These are phyloP conservation scores for Neomonachus schauinslandi DNA, from an alignment of 2,113 vertebrate genomes.

Conservation along the genomic window DNA sequence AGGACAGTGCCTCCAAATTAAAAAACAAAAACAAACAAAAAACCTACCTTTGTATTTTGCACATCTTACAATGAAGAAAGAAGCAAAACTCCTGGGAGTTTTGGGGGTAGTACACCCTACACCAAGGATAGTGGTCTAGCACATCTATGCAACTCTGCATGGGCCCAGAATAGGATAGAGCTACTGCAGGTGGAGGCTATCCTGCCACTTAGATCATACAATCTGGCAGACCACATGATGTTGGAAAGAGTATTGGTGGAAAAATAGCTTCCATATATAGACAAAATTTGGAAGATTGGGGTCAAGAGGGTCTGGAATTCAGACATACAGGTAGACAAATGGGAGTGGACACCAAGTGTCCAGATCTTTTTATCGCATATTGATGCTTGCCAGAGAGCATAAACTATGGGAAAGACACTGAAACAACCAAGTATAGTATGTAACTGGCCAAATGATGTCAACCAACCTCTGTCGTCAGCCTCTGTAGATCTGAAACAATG, in stretches of 20 bases:
- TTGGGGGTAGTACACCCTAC: not conserved
- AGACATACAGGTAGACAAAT: not conserved
- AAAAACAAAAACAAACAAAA: not conserved
- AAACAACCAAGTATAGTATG: not conserved
- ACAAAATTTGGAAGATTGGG: not conserved
- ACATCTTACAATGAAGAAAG: not conserved
- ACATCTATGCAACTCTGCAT: not conserved
- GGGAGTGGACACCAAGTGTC: not conserved
- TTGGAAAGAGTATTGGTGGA: not conserved
- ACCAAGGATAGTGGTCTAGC: not conserved
- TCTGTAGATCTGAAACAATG: not conserved
- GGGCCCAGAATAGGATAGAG: too few species aligned
- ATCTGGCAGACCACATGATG: not conserved
- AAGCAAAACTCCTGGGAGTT: not conserved
- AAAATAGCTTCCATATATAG: not conserved
- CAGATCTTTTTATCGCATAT: not conserved
- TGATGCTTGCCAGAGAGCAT: not conserved
- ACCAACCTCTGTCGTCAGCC: not conserved
- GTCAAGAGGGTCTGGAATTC: not conserved
- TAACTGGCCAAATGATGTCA: not conserved
- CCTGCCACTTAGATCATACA: not conserved
- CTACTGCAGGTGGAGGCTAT: not conserved
- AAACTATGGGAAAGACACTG: not conserved
- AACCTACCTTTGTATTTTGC: not conserved
- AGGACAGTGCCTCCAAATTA: not conserved